These are phyloP conservation scores for Phragmatobia fuliginosa DNA, from an alignment of 2,888 invertebrate species.

Conservation along the genomic window DNA sequence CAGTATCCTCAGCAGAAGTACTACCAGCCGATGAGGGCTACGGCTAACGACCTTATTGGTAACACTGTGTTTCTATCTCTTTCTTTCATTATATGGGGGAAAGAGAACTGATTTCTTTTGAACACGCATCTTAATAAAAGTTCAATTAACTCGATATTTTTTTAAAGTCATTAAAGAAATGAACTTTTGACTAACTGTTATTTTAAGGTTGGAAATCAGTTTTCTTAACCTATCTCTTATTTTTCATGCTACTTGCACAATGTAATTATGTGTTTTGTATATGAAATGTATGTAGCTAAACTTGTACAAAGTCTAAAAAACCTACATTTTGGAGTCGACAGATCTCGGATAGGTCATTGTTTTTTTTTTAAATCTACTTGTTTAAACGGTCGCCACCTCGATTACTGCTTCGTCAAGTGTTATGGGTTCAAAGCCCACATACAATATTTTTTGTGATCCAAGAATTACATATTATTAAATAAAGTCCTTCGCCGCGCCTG, in stretches of 20 bases:
- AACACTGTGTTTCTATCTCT: slow-evolving; percentile 36
- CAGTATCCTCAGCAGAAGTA: slow-evolving; percentile 70
- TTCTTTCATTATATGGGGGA: neutral
- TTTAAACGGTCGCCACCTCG: too few relatives aligned
- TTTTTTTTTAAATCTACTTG: too few relatives aligned
- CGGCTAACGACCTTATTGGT: slow-evolving; percentile 77
- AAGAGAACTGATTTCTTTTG: slow-evolving; percentile 5
- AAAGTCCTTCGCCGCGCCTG: too few relatives aligned
- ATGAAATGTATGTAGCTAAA: neutral
- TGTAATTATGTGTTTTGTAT: neutral
- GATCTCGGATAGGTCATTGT: too few relatives aligned
- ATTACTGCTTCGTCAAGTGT: too few relatives aligned
- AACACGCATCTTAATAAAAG: neutral
- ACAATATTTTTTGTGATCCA: too few relatives aligned
- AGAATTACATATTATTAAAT: too few relatives aligned
- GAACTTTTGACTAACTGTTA: neutral
- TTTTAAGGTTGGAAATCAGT: neutral
- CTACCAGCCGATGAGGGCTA: slow-evolving; percentile 81
- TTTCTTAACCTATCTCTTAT: neutral
- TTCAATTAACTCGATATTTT: neutral
- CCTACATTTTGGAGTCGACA: neutral
- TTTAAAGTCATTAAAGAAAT: too few relatives aligned
- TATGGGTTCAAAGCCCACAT: too few relatives aligned
- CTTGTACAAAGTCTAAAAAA: neutral
- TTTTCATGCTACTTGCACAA: neutral